Conservation (phyloP, 1,140 invertebrate species). For the Neodiprion virginianus region DNA sequence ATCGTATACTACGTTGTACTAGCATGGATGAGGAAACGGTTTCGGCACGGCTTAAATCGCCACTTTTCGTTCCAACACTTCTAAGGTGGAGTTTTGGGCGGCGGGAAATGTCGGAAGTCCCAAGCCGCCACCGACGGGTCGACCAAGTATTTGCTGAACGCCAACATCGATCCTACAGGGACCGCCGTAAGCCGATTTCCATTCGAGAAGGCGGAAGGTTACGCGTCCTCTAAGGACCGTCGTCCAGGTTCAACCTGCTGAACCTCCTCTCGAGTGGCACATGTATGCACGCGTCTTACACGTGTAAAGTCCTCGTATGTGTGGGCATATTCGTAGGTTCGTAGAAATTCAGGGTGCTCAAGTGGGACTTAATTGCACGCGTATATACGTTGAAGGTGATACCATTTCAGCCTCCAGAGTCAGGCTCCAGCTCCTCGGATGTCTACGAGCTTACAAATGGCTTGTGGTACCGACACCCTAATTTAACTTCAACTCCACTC, state of each 20-base stretch:
- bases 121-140: no score
- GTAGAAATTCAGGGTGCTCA: background rate
- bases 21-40: no score
- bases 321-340: background rate
- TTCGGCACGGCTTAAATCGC: no score
- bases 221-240: background rate
- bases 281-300: background rate
- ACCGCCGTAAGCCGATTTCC: background rate
- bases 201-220: background rate
- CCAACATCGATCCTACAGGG: background rate
- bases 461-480: conserved; percentile 4
- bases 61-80: no score
- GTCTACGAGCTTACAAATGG: conserved; percentile 2
- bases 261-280: background rate
- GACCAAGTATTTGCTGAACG: background rate
- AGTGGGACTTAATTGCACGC: background rate
- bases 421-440: background rate
- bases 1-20: no score
- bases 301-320: background rate
- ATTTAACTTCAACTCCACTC: conserved; percentile 3
- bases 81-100: no score
- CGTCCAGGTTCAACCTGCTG: background rate
- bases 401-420: background rate
- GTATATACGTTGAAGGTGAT: background rate
- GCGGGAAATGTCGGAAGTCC: no score